Evolutionary conservation across 1,140 invertebrate species (phyloP).

Genomic region (Drosophila oshimai): DNA sequence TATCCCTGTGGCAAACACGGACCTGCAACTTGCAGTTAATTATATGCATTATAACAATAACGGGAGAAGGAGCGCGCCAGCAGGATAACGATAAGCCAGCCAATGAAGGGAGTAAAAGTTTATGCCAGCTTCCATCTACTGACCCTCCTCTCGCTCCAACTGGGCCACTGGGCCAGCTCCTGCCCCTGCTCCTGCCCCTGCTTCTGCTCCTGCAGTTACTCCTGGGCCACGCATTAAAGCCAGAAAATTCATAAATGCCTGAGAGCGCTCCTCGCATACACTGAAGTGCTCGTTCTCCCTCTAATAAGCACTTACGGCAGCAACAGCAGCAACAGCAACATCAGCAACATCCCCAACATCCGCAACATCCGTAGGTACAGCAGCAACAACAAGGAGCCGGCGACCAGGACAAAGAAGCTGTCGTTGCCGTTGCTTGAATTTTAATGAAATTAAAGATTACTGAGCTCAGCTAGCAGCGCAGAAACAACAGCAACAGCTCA

Average conservation of each 20-base stretch:
- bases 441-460: constrained; percentile 79
- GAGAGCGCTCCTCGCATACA: constrained; percentile 44
- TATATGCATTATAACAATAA: constrained; percentile 28
- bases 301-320: constrained; percentile 64
- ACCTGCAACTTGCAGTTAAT: constrained; percentile 37
- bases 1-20: constrained; percentile 29
- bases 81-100: neutral
- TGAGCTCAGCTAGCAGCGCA: constrained; percentile 47
- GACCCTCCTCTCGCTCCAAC: neutral
- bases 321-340: constrained; percentile 12
- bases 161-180: constrained; percentile 15
- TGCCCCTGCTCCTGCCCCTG: neutral
- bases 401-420: constrained; percentile 41
- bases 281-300: constrained; percentile 42
- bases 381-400: constrained; percentile 6
- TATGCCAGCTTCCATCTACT: neutral
- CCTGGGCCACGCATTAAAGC: constrained; percentile 59
- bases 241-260: constrained; percentile 77
- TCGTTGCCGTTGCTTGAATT: constrained; percentile 55
- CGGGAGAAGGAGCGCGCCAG: neutral
- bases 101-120: constrained; percentile 18
- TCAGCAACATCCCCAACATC: neutral
- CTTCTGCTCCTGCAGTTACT: neutral
- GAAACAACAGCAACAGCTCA: constrained; percentile 14
- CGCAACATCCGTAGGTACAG: constrained; percentile 11